A percentile compares a stretch with the other conserved stretches of the same genome.
These are phyloP conservation scores for Neoseiulus cucumeris DNA, from an alignment of 1,140 invertebrate genomes.

Conservation along the genomic window DNA sequence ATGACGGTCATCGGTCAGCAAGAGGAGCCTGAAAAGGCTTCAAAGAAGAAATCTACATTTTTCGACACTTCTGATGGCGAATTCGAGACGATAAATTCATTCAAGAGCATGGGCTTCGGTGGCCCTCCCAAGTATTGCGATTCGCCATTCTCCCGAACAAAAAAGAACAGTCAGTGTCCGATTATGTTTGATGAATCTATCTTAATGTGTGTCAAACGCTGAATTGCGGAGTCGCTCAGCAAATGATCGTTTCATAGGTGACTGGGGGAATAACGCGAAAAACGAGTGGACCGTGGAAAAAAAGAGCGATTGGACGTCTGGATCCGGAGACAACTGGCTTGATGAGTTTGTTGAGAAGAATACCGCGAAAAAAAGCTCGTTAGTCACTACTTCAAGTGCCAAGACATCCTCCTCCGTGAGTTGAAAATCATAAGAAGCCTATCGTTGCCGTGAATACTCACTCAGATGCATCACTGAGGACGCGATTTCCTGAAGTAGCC, in stretches of 20 bases:
- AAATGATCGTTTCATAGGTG: no score
- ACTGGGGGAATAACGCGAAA: background rate
- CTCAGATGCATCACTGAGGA: no score
- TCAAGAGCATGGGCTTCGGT: constrained; percentile 31
- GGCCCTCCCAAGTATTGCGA: constrained; percentile 25
- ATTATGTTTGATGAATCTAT: no score
- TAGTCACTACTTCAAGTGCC: background rate
- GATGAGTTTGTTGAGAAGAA: background rate
- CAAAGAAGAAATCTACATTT: background rate
- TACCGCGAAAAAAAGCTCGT: background rate
- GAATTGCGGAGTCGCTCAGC: no score
- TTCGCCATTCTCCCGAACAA: constrained; percentile 17
- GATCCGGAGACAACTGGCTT: constrained; percentile 10
- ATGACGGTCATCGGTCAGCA: constrained; percentile 84
- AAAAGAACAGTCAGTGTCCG: constrained; percentile 11
- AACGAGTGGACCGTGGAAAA: no score
- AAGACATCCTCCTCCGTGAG: no score
- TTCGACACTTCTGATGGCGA: constrained; percentile 14
- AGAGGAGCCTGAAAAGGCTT: constrained; percentile 20
- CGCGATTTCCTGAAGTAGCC: no score
- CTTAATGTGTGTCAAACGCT: no score
- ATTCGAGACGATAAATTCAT: constrained; percentile 26
- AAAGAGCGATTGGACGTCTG: background rate
- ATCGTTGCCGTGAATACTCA: no score
- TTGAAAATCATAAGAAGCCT: no score